Percentiles rank a stretch among this genome's conserved stretches.
phyloP scores from a whole-genome alignment of 2,888 invertebrate species.

The Aplocera efformata region DNA sequence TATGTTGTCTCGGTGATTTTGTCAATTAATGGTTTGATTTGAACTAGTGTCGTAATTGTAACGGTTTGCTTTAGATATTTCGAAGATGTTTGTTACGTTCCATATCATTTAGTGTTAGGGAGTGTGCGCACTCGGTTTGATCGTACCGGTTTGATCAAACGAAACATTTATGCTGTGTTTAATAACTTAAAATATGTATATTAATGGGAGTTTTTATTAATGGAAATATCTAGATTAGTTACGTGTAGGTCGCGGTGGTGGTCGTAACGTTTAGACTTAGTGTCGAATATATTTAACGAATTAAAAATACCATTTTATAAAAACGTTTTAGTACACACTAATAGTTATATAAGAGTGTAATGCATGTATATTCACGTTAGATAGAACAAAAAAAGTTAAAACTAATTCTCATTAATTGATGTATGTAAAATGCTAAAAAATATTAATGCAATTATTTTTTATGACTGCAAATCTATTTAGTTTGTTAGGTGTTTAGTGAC shows the following conservation, averaged over 20 bases:
- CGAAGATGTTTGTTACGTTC: conserved; percentile 62
- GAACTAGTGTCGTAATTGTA: conserved; percentile 32
- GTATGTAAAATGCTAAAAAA: conserved; percentile 23
- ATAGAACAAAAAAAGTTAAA: conserved; percentile 60
- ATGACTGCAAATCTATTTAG: conserved; percentile 51
- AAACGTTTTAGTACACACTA: conserved; percentile 60
- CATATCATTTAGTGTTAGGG: conserved; percentile 56
- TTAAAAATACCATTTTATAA: conserved; percentile 60
- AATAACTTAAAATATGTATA: conserved; percentile 31
- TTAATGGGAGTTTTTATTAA: conserved; percentile 52
- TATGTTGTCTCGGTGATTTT: conserved; percentile 57
- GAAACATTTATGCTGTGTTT: conserved; percentile 64
- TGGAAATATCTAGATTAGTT: conserved; percentile 47
- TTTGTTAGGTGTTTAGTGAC: conserved; percentile 46
- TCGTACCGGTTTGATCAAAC: conserved; percentile 33
- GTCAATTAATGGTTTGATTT: conserved; percentile 63
- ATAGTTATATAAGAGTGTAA: conserved; percentile 56
- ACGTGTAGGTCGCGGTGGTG: conserved; percentile 65
- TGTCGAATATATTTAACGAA: conserved; percentile 55
- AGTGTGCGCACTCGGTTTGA: conserved; percentile 28
- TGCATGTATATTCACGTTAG: conserved; percentile 66
- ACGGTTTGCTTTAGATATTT: conserved; percentile 48
- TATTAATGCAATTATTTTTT: conserved; percentile 31
- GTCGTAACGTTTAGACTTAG: conserved; percentile 63
- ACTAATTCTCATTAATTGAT: conserved; percentile 28